Base-by-base conservation (phyloP, 1,140 invertebrate species). In the Atopsyche davidsoni region DNA sequence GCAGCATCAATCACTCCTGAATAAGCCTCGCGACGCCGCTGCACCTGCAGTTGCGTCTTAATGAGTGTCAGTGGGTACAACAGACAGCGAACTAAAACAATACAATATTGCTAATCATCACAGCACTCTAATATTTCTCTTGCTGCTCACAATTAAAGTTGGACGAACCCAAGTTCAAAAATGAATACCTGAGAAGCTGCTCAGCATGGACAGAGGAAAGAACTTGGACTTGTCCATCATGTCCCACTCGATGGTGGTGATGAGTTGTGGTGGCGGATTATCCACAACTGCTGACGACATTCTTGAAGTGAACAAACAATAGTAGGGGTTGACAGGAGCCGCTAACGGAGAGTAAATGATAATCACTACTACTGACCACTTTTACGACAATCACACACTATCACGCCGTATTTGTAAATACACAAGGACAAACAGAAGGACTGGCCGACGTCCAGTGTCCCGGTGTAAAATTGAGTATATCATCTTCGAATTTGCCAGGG, bases 191-290 rank as follows among this genome's bases (percentile, higher is more conserved):
- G 69, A 66, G 47, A 73, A 73, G 63, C 71, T 72, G 44, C 79
- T 82, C 9, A 94, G 68, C 75, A 96, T 87, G 39, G 92, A 96
- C 28, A 98, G 69, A 2, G 95, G 93, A 63, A 83, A 94, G 76
- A 87, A 95, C 78, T 83, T 95, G 66, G 77, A 82, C 62, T 96
- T 96, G 68, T 99, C 89, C 90, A 99, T 92, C 93, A 98, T 98
- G 51, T 96, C 80, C 90, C 94, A 96, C 73, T 98, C 93, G 57
- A 99, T 96, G n/a, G 85, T 92, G 25, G 81, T 81, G 53, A 92
- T 87, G 38, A 83, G 78, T 45, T 77, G 72, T 7, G 79, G 74
- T 3, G 77, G 75, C 22, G 79, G 75, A 31, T 72, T 69, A 58
- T 80, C 78, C 24, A 78, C 75, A 58, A 69, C 69, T 0, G 64